Evolutionary conservation across 1,140 invertebrate species (phyloP).

Genomic region (Meloidogyne floridensis): DNA sequence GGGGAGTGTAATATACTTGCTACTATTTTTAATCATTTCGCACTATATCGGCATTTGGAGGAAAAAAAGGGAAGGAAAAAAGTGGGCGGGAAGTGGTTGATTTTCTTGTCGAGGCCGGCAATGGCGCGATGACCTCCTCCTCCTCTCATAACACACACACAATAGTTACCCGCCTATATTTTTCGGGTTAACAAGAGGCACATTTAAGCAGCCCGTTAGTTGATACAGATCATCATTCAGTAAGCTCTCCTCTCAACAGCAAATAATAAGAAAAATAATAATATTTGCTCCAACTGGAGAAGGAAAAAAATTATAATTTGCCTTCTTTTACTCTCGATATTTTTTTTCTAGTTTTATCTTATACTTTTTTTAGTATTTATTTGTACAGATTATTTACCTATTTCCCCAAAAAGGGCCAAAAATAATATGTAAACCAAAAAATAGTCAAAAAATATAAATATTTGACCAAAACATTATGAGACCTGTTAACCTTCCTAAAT

Average conservation of each 20-base stretch:
- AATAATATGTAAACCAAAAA: not conserved
- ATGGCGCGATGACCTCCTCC: not conserved
- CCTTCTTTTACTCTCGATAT: not conserved
- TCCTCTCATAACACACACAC: not conserved
- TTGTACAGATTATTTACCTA: not conserved
- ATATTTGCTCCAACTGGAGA: not conserved
- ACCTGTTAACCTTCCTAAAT: not conserved
- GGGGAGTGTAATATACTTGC: too few relatives aligned
- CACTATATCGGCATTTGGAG: not conserved
- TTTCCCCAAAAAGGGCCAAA: not conserved
- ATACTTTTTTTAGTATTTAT: not conserved
- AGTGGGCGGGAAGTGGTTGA: not conserved
- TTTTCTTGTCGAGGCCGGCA: not conserved
- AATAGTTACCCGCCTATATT: not conserved
- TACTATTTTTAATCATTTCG: not conserved
- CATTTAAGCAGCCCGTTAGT: not conserved
- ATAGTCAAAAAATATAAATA: not conserved
- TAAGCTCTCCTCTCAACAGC: not conserved
- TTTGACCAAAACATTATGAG: not conserved
- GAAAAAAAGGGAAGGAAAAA: not conserved
- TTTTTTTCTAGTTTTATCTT: not conserved
- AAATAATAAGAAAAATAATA: not conserved
- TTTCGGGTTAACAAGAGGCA: not conserved
- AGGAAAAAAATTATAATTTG: not conserved
- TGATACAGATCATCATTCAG: conserved; percentile 4